Percentiles rank a stretch among this genome's conserved stretches.
These are phyloP conservation scores for Mormyrops boulengeri DNA, from an alignment of 2,797 vertebrate species.

Conservation along the genomic window DNA sequence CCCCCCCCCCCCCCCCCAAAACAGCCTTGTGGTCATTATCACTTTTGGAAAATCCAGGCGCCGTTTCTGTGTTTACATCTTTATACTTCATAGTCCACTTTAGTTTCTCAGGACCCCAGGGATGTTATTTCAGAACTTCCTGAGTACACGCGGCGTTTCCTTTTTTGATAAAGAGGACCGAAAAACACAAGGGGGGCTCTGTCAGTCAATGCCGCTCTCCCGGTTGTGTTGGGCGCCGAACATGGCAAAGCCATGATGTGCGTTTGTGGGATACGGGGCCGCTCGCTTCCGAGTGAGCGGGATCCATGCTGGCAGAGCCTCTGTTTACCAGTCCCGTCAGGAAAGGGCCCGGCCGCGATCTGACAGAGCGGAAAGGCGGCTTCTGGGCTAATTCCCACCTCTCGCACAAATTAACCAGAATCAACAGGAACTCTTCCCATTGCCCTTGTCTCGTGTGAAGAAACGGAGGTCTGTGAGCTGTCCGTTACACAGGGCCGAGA, in stretches of 20 bases:
- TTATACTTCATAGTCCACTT: not conserved
- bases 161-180: constrained; percentile 44
- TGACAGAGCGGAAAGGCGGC: constrained; percentile 24
- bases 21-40: not conserved
- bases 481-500: not conserved
- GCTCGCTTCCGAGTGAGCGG: constrained; percentile 22
- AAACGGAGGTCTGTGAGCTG: not conserved
- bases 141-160: constrained; percentile 23
- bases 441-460: not conserved
- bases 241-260: constrained; percentile 16
- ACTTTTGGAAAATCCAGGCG: not conserved
- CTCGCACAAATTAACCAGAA: not conserved
- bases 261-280: constrained; percentile 42
- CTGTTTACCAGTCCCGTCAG: constrained; percentile 50
- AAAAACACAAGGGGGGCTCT: constrained; percentile 51
- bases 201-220: constrained; percentile 41
- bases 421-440: constrained; percentile 19
- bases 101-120: not conserved
- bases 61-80: not conserved
- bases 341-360: not conserved
- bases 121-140: not conserved
- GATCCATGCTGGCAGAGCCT: constrained; percentile 45
- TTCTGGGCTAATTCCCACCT: not conserved
- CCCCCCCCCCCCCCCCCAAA: not conserved
- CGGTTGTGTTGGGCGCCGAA: not conserved